Percentiles rank a stretch among this genome's conserved stretches.
phyloP scores from a whole-genome alignment of 2,797 vertebrate species.

The Sus cebifrons region DNA sequence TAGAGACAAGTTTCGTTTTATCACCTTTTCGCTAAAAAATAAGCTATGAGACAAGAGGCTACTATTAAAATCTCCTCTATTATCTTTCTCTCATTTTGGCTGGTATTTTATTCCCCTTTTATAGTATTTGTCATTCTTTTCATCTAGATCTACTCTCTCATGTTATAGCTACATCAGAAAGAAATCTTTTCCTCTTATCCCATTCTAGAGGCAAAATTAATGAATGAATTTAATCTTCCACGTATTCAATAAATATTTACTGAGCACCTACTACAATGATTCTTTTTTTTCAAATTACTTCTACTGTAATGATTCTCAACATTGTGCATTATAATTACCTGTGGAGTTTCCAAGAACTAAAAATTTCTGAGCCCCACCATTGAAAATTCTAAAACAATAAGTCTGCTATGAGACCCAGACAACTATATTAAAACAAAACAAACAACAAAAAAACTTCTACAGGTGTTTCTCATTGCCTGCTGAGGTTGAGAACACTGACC shows the following conservation, averaged over 20 bases:
- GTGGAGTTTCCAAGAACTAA: background rate
- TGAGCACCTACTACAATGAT: background rate
- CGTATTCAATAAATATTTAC: conserved; percentile 14
- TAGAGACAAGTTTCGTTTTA: background rate
- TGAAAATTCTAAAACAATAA: background rate
- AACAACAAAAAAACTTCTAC: background rate
- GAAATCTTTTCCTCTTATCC: background rate
- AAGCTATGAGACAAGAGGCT: background rate
- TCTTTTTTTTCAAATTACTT: background rate
- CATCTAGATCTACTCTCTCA: background rate
- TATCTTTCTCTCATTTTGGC: background rate
- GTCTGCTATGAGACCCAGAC: background rate
- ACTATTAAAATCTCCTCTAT: background rate
- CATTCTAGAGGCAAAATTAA: background rate
- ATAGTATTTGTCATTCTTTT: background rate
- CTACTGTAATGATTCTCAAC: background rate
- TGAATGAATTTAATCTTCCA: background rate
- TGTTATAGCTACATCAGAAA: background rate
- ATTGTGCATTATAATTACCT: background rate
- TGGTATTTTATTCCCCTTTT: background rate
- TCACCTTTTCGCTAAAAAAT: background rate
- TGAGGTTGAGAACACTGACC: background rate
- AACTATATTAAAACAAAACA: background rate
- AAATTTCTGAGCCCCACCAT: background rate
- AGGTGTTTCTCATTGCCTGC: background rate